Evolutionary conservation across 2,113 vertebrate genomes (phyloP).

Genomic region (Odontesthes bonariensis): DNA sequence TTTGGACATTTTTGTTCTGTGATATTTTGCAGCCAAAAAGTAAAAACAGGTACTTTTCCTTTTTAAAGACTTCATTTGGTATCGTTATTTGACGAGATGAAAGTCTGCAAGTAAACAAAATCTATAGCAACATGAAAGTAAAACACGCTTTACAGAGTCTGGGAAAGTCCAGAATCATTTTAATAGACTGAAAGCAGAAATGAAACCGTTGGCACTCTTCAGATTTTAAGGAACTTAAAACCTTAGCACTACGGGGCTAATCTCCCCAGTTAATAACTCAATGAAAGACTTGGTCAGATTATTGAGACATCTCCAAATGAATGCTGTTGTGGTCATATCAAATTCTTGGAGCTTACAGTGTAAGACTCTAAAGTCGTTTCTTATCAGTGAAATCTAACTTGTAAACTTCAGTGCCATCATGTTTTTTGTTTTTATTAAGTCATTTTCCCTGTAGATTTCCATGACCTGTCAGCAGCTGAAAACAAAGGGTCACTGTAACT

Average conservation of each 20-base stretch:
- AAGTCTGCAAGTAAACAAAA: neutral
- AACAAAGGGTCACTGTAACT: constrained; percentile 64
- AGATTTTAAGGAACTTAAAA: constrained; percentile 23
- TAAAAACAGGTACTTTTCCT: constrained; percentile 1
- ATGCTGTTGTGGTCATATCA: neutral
- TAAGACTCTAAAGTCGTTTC: neutral
- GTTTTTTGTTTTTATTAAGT: constrained; percentile 23
- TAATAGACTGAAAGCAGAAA: constrained; percentile 28
- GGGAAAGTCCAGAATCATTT: neutral
- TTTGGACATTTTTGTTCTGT: constrained; percentile 3
- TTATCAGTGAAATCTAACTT: constrained; percentile 14
- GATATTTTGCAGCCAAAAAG: constrained; percentile 17
- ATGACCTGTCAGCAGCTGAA: constrained; percentile 44
- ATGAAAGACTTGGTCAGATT: constrained; percentile 3
- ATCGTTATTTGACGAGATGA: too few species aligned
- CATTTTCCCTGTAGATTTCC: constrained; percentile 19
- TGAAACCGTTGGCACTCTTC: constrained; percentile 3
- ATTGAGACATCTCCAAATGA: constrained; percentile 6
- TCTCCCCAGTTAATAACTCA: constrained; percentile 25
- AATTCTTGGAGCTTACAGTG: neutral
- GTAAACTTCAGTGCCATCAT: neutral
- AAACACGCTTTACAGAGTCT: neutral
- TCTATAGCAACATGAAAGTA: neutral
- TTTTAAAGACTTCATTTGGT: too few species aligned
- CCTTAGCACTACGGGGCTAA: constrained; percentile 17